Evolutionary conservation across 1,140 invertebrate genomes (phyloP).

Genomic region (Lordiphosa mommai): DNA sequence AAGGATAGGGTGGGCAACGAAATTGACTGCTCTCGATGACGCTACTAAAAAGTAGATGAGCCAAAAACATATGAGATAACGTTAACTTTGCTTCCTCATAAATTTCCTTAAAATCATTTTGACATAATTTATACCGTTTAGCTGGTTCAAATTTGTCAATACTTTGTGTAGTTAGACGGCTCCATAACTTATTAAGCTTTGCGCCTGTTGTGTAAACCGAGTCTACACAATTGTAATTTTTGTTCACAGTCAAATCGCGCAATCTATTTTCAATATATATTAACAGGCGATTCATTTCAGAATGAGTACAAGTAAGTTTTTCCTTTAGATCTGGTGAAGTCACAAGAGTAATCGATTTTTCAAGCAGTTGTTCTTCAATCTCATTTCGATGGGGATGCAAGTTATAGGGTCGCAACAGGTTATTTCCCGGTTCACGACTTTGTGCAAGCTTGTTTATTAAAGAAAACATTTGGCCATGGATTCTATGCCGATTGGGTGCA

Average conservation of each 20-base stretch:
- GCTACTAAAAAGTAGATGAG: background rate
- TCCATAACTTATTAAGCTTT: slow-evolving; percentile 1
- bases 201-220: background rate
- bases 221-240: background rate
- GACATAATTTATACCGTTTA: background rate
- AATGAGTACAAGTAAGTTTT: background rate
- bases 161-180: background rate
- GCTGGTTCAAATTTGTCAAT: background rate
- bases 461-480: too few relatives aligned
- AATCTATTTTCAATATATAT: background rate
- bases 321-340: background rate
- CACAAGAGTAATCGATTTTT: background rate
- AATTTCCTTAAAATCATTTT: slow-evolving; percentile 1
- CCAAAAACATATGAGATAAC: background rate
- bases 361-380: background rate
- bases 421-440: background rate
- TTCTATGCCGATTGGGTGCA: too few relatives aligned
- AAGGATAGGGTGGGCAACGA: too few relatives aligned
- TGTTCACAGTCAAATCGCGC: background rate
- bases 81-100: background rate
- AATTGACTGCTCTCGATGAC: background rate
- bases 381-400: background rate
- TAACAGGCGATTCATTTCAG: background rate
- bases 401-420: background rate
- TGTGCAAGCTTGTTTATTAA: too few relatives aligned